phyloP scores from a whole-genome alignment of 2,797 vertebrate species.

The Oreochromis grahami region DNA sequence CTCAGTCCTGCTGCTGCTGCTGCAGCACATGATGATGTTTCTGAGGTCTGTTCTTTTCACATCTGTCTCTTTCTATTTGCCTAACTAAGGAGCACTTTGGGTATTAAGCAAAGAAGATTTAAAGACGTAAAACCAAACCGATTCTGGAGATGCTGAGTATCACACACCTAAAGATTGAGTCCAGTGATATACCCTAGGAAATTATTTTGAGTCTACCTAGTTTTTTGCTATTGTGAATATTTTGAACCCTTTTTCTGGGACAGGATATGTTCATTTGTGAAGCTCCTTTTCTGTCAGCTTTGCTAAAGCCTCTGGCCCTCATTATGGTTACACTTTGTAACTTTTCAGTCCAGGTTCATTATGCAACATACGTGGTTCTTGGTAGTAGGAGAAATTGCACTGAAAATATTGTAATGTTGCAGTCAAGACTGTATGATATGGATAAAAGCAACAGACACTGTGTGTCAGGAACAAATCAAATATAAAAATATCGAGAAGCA shows the following conservation, averaged over 20 bases:
- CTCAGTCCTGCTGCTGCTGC: constrained; percentile 15
- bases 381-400: neutral
- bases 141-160: neutral
- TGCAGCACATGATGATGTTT: constrained; percentile 12
- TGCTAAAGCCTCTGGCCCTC: neutral
- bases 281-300: neutral
- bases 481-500: neutral
- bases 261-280: neutral
- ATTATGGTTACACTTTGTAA: neutral
- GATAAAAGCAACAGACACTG: neutral
- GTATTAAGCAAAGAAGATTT: neutral
- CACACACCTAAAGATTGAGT: neutral
- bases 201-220: neutral
- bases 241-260: neutral
- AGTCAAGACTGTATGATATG: neutral
- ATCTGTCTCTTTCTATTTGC: constrained; percentile 1
- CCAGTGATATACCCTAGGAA: neutral
- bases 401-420: neutral
- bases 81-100: neutral
- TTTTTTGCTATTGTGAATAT: neutral
- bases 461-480: neutral
- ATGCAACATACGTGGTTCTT: neutral
- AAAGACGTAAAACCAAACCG: neutral
- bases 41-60: constrained; percentile 8
- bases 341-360: neutral